Percentiles rank a stretch among this genome's conserved stretches.
phyloP scores from a whole-genome alignment of 1,140 invertebrate genomes.

The Ridgeia piscesae region DNA sequence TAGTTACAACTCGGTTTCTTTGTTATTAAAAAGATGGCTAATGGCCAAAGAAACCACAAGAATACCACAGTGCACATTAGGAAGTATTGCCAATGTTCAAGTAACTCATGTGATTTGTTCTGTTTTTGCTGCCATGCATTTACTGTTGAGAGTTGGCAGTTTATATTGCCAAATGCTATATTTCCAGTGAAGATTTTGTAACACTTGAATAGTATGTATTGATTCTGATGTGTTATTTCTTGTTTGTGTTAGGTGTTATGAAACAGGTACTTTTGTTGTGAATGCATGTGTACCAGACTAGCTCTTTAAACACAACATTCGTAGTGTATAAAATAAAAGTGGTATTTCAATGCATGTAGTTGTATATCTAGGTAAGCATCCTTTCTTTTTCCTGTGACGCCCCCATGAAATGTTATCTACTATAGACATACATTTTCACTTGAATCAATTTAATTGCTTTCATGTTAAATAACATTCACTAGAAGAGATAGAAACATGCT shows the following conservation, averaged over 20 bases:
- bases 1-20: background rate
- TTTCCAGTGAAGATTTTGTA: background rate
- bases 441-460: no score
- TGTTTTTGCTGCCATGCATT: background rate
- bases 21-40: background rate
- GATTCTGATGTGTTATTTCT: background rate
- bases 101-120: background rate
- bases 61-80: background rate
- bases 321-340: background rate
- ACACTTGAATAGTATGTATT: background rate
- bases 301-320: background rate
- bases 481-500: no score
- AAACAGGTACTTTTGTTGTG: background rate
- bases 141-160: background rate
- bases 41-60: background rate
- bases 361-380: background rate
- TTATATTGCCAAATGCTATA: background rate
- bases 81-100: background rate
- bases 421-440: no score
- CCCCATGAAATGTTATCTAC: no score
- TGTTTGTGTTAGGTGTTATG: background rate
- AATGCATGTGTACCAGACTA: background rate
- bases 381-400: background rate
- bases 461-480: no score
- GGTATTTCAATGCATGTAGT: background rate